Base-by-base conservation (phyloP, 2,113 vertebrate species). In the Takifugu bimaculatus region DNA sequence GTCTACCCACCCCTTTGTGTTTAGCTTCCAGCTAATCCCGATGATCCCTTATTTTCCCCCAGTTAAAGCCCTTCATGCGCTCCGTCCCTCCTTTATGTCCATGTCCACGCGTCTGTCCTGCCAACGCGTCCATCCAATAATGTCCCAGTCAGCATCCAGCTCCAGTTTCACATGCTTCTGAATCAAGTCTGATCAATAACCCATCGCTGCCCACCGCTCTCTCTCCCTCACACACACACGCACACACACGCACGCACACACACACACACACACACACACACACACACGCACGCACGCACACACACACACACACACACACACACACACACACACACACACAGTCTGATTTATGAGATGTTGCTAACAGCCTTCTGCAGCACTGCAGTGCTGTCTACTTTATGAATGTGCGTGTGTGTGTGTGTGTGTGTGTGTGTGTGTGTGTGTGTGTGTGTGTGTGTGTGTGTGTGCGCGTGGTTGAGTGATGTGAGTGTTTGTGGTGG, bases 141-240 rank as follows among this genome's bases (percentile, higher is more conserved):
- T 68, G 27, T 74, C 75, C 43, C 54, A 60, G 85, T 90, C 85
- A 89, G 81, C 83, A 76, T 71, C 57, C 72, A 54, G 63, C 73
- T 83, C 77, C 50, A 63, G 69, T 87, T 79, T 20, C 20, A 20
- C 20, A 20, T 20, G 20, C 78, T 69, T 80, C 75, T 79, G 75
- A 84, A 86, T 85, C 83, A 89, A 87, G 78, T 68, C 73, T 72
- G 83, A 90, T 89, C 84, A 86, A 88, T 86, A 86, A 77, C 70
- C 72, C 84, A 20, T 20, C 20, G 20, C 20, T 20, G 20, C 20
- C 20, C 20, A 20, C 20, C 20, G 20, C 26, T 62, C 74, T 59
- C 68, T 59, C 52, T 39, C 56, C 13, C 47, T 12, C 42, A 9
- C 54, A 52, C 9, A 44, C 60, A 29, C 79, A 27, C 32, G 13